Evolutionary conservation across 1,140 invertebrate genomes (phyloP).

Genomic region (Lepidurus apus): DNA sequence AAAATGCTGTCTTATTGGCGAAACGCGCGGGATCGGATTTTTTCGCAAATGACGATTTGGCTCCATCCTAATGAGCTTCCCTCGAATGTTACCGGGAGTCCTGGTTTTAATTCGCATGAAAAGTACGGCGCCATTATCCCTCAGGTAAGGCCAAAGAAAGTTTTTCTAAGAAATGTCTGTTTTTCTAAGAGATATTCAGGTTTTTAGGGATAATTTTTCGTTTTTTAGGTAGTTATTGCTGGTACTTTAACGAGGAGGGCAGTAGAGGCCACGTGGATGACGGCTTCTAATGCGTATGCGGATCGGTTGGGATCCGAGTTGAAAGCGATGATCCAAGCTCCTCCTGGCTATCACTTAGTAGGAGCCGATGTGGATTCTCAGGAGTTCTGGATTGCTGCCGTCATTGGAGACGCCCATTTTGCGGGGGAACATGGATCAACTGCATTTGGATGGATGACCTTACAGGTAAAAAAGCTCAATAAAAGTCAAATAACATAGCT

Average conservation of each 20-base stretch:
- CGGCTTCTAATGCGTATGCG: slow-evolving; percentile 84
- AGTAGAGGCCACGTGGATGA: slow-evolving; percentile 97
- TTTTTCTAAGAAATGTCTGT: too few relatives aligned
- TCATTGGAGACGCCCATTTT: slow-evolving; percentile 81
- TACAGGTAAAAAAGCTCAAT: slow-evolving; percentile 51
- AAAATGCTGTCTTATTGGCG: slow-evolving; percentile 90
- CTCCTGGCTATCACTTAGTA: slow-evolving; percentile 81
- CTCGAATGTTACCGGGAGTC: slow-evolving; percentile 41
- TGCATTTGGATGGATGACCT: slow-evolving; percentile 92
- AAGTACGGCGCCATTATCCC: slow-evolving; percentile 81
- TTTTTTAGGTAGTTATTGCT: slow-evolving; percentile 48
- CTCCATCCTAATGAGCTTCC: slow-evolving; percentile 54
- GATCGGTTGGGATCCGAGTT: slow-evolving; percentile 92
- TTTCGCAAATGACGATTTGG: slow-evolving; percentile 78
- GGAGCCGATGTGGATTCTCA: slow-evolving; percentile 99
- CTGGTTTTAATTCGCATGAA: slow-evolving; percentile 43
- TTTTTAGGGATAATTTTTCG: slow-evolving; percentile 43
- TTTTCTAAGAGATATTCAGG: slow-evolving; percentile 45
- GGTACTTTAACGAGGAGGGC: slow-evolving; percentile 94
- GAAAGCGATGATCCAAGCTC: slow-evolving; percentile 88
- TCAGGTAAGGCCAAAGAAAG: slow-evolving; percentile 52
- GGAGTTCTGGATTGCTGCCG: slow-evolving; percentile 95
- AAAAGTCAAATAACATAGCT: background rate
- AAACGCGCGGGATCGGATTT: slow-evolving; percentile 79
- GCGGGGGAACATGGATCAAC: slow-evolving; percentile 67